Evolutionary conservation across 2,888 invertebrate genomes (phyloP), one percentile per base, ranked within the genome.

Genomic region (Lithophane ornitopus): DNA sequence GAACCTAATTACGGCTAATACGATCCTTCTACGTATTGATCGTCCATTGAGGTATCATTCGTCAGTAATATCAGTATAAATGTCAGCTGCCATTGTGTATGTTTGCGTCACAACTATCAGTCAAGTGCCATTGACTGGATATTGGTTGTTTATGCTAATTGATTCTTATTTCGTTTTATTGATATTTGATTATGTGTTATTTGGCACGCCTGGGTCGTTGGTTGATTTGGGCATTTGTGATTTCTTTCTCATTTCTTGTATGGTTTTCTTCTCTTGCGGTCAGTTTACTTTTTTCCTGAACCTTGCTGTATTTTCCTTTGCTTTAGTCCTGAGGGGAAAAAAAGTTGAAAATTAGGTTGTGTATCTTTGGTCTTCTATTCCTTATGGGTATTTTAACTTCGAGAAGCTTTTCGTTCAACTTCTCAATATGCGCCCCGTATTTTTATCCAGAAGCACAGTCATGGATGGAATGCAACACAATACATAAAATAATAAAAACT

Each of bases 91-190:
- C 80, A 93, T 93, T 93, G 93, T 93, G 86, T 87, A 69, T 44
- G 77, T 83, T 90, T 91, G 89, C 93, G 93, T 93, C 93, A 93
- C 79, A 81, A 73, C 76, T 70, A 68, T 85, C 80, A 78, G 61
- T 70, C 74, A 81, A 85, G 81, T 41, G 22, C 70, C 26, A 70
- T 59, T 65, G 70, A 82, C 82, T 80, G 52, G 67, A n/a, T 80
- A 85, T 85, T 63, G 70, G 41, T 59, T 69, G 62, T 74, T 86
- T 80, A 85, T 83, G 82, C 76, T 85, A 86, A 84, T 80, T 44
- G 71, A 79, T 82, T 34, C 59, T 61, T 44, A 62, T 81, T 73
- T 58, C 41, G 44, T 52, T 69, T 81, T 69, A 68, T 70, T 4
- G 54, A 52, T 73, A 77, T 70, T 85, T 61, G 39, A 49, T 62